These are phyloP conservation scores for Panagrolaimus sp. DNA, from an alignment of 1,140 invertebrate genomes.

Conservation along the genomic window DNA sequence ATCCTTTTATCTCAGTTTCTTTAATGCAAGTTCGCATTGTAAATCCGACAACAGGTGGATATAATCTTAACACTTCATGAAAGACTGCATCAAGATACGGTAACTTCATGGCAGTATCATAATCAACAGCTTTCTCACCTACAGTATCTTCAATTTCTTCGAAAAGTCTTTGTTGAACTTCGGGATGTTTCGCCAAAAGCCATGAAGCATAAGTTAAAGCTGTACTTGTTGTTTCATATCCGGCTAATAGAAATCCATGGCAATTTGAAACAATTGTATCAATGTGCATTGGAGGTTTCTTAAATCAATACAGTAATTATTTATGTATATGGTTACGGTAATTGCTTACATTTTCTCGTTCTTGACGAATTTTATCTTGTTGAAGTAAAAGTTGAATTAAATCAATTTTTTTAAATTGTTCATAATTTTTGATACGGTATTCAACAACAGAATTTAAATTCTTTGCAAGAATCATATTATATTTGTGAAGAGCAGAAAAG, in stretches of 20 bases:
- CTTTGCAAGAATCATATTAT: not conserved
- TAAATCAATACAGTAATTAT: not conserved
- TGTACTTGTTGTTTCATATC: conserved; percentile 62
- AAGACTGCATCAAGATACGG: conserved; percentile 61
- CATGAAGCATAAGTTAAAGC: conserved; percentile 60
- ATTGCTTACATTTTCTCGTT: not conserved
- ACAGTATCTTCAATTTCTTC: conserved; percentile 54
- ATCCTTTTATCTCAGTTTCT: conserved; percentile 53
- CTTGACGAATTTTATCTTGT: conserved; percentile 13
- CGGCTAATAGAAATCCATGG: conserved; percentile 62
- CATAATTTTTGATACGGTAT: not conserved
- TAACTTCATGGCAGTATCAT: conserved; percentile 50
- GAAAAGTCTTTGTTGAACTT: conserved; percentile 60
- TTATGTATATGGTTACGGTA: not conserved
- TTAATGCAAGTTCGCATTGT: conserved; percentile 31
- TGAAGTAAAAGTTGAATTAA: conserved; percentile 15
- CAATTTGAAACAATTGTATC: conserved; percentile 26
- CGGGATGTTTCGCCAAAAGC: conserved; percentile 60
- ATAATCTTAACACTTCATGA: conserved; percentile 59
- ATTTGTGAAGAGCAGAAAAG: not conserved
- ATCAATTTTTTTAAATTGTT: conserved; percentile 2
- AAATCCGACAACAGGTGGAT: conserved; percentile 60
- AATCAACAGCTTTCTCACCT: conserved; percentile 28
- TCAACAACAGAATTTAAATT: conserved; percentile 3
- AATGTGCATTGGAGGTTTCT: not conserved